Evolutionary conservation across 2,113 vertebrate genomes (phyloP), one percentile per base, ranked within the genome.

Genomic region (Lates calcarifer): DNA sequence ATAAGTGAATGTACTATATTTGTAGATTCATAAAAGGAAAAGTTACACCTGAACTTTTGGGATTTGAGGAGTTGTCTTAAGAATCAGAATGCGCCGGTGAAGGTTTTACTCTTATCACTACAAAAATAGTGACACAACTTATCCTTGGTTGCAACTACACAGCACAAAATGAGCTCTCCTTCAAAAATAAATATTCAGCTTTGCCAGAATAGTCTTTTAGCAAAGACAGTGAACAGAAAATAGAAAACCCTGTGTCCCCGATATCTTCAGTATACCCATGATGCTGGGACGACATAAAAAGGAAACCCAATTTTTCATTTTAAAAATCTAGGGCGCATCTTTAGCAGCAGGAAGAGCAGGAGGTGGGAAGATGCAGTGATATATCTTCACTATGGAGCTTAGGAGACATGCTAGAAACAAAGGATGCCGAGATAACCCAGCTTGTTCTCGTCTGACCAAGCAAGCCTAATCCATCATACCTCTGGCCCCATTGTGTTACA

Each of bases 401-500:
- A 12, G 51, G 67, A 65, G 33, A 77, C 55, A 20, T 17, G 55
- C 60, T 1, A 17, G 18, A 1, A 69, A 74, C 33, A 69, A 33
- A 22, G 9, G 26, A 72, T 12, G 24, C n/a, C n/a, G 31, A 61
- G 77, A 77, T 63, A 79, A 86, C 43, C 64, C 45, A 75, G 72
- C 81, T 70, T 78, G 70, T 84, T 87, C 77, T 77, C 72, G 53
- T 87, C 77, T 53, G 80, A 72, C 58, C 76, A 26, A 86, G 75
- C 61, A 60, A 60, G 18, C 41, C 79, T 83, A 76, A 93, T 94
- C 86, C 86, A 95, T 94, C 94, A 93, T 81, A 82, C 47, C 78
- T 63, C 31, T 78, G 86, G 58, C 85, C 90, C 67, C 85, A 87
- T 86, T 92, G 78, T 83, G 86, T 77, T 87, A 29, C 4, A 72